phyloP scores from a whole-genome alignment of 2,113 vertebrate species.

The Hemibagrus wyckioides region DNA sequence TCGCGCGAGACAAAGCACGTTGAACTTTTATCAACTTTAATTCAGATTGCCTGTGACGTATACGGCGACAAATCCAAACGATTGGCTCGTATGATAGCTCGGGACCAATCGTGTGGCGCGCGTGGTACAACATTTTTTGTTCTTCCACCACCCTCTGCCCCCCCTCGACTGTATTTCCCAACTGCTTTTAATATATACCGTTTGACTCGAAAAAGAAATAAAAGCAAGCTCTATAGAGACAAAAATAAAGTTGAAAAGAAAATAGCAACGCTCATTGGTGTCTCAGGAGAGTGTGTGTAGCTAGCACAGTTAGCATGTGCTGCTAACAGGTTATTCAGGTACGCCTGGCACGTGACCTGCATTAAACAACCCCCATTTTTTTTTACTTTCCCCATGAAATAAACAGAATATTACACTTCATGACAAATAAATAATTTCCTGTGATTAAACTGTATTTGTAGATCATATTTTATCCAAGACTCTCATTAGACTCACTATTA shows the following conservation, averaged over 20 bases:
- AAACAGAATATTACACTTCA: too few relatives aligned
- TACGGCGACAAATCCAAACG: not conserved
- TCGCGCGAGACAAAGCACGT: not conserved
- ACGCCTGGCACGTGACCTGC: not conserved
- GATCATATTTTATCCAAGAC: too few relatives aligned
- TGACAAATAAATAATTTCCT: too few relatives aligned
- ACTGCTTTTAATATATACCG: not conserved
- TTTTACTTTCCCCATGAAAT: too few relatives aligned
- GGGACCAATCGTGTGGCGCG: not conserved
- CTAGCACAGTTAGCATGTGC: not conserved
- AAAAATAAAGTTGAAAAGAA: not conserved
- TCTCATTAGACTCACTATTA: too few relatives aligned
- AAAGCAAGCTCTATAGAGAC: not conserved
- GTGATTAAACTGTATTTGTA: too few relatives aligned
- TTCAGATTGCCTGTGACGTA: not conserved
- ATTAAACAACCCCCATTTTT: not conserved
- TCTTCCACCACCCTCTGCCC: not conserved
- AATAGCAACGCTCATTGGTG: not conserved
- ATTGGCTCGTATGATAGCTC: not conserved
- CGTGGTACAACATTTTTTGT: not conserved
- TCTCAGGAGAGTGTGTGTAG: not conserved
- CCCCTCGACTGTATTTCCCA: not conserved
- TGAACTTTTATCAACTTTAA: not conserved
- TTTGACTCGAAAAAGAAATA: not conserved
- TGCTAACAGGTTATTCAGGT: not conserved